Conservation (phyloP, 2,113 vertebrate species). For the Phylloscopus trochilus region DNA sequence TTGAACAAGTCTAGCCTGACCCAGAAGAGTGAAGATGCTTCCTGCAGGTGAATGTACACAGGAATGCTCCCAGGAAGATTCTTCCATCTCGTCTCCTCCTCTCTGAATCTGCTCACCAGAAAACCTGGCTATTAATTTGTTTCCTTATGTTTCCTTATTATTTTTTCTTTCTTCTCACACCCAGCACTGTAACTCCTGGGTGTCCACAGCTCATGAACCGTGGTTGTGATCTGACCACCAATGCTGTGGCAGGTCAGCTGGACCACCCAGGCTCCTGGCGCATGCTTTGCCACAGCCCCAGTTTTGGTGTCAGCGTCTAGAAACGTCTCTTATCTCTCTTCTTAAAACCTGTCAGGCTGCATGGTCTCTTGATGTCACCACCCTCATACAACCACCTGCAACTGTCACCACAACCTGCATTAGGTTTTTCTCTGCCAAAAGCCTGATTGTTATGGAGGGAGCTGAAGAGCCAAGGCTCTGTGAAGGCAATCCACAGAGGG, state of each 20-base stretch:
- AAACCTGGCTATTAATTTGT: not conserved
- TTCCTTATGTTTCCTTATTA: not conserved
- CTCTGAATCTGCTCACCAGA: not conserved
- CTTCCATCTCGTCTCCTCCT: not conserved
- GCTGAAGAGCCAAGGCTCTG: not conserved
- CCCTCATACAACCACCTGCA: not conserved
- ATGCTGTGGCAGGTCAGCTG: not conserved
- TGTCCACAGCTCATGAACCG: not conserved
- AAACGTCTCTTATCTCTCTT: not conserved
- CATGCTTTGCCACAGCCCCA: not conserved
- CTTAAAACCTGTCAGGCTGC: not conserved
- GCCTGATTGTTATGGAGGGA: not conserved
- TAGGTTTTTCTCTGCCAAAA: not conserved
- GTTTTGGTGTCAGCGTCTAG: not conserved
- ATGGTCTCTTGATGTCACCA: not conserved
- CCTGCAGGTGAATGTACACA: not conserved
- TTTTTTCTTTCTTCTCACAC: not conserved
- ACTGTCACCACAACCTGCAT: not conserved
- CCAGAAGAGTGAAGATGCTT: not conserved
- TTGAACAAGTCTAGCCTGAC: slow-evolving; percentile 26
- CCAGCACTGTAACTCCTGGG: not conserved
- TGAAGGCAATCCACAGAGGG: not conserved
- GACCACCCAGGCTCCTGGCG: not conserved
- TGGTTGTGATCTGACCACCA: not conserved
- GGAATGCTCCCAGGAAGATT: not conserved